Percentiles rank a stretch among this genome's conserved stretches.
These are phyloP conservation scores for Pachyseris speciosa DNA, from an alignment of 64 coral and sea anemone species.

Conservation along the genomic window DNA sequence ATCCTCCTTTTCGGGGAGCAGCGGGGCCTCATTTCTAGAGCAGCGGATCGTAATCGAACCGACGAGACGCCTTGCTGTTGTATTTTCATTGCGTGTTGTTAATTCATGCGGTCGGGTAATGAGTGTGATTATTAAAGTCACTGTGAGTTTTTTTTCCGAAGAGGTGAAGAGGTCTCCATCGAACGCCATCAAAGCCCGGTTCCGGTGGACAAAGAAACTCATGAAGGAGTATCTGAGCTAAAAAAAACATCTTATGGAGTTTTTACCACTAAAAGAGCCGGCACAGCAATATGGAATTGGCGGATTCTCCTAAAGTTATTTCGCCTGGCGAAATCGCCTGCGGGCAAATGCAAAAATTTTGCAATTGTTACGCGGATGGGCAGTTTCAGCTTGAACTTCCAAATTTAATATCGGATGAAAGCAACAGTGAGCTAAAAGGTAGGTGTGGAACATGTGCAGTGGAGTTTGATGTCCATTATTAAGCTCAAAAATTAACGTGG, in stretches of 20 bases:
- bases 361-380: conserved; percentile 5
- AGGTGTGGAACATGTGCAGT: not conserved
- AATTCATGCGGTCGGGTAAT: not conserved
- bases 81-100: not conserved
- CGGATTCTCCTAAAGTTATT: conserved; percentile 41
- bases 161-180: not conserved
- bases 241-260: conserved; percentile 7
- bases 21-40: no score
- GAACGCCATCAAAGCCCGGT: no score
- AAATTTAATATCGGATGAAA: not conserved
- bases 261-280: conserved; percentile 34
- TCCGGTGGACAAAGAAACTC: no score
- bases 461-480: not conserved
- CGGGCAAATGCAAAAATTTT: no score
- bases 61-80: no score
- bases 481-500: conserved; percentile 33
- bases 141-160: not conserved
- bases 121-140: not conserved
- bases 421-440: not conserved
- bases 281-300: conserved; percentile 41
- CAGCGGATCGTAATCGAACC: no score
- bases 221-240: no score
- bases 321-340: conserved; percentile 31
- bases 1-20: no score
- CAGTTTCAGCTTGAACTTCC: conserved; percentile 22